These are phyloP conservation scores for Agonopterix subpropinquella DNA, from an alignment of 2,888 invertebrate species.

Conservation along the genomic window DNA sequence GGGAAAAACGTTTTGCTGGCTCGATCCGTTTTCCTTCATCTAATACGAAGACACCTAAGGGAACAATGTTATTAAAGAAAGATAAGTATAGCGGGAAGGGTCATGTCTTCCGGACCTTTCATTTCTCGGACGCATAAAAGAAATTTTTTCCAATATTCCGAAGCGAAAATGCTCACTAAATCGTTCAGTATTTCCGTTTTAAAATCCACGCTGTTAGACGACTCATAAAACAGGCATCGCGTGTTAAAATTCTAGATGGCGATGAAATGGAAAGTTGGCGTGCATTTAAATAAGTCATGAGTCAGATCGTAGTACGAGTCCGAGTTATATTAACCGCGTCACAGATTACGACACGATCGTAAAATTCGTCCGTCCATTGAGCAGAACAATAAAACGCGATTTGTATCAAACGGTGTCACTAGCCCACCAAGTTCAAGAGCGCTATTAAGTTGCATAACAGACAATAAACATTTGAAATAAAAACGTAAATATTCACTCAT, in stretches of 20 bases:
- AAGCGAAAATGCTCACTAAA: neutral
- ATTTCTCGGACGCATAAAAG: conserved; percentile 7
- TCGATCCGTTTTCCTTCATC: conserved; percentile 49
- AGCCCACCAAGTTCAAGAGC: conserved; percentile 70
- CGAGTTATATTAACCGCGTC: conserved; percentile 45
- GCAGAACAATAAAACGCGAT: conserved; percentile 69
- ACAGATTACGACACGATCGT: conserved; percentile 65
- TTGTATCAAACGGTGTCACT: conserved; percentile 72
- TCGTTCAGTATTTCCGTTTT: neutral
- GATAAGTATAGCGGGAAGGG: conserved; percentile 41
- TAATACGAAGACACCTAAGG: conserved; percentile 46
- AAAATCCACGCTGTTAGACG: neutral
- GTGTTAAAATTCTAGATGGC: conserved; percentile 17
- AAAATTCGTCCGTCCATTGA: conserved; percentile 70
- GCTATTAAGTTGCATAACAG: conserved; percentile 69
- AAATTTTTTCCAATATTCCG: conserved; percentile 5
- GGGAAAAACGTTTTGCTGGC: conserved; percentile 34
- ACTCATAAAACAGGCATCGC: conserved; percentile 5
- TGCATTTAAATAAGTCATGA: conserved; percentile 50
- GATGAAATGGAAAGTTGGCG: conserved; percentile 52
- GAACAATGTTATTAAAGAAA: conserved; percentile 60
- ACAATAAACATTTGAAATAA: conserved; percentile 66
- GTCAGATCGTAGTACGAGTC: conserved; percentile 44
- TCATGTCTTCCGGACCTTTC: conserved; percentile 21
- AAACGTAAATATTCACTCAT: conserved; percentile 52